Evolutionary conservation across 2,113 vertebrate genomes (phyloP).

Genomic region (Neotragus pygmaeus): DNA sequence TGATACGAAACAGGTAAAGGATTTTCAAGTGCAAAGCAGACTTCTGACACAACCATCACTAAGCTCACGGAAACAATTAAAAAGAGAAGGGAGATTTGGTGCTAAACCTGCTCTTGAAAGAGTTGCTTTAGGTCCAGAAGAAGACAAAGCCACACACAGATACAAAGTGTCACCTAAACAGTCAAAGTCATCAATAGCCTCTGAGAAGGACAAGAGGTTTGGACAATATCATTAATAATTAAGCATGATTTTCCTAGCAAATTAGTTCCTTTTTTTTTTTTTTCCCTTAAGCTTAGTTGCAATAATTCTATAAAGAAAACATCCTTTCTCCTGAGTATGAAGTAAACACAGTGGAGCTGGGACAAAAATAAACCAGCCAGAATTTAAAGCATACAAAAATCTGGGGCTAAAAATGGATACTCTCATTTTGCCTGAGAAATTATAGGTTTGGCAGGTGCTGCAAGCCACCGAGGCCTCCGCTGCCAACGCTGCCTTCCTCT

Average conservation of each 20-base stretch:
- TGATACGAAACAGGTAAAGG: neutral
- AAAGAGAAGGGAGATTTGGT: neutral
- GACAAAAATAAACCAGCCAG: conserved; percentile 41
- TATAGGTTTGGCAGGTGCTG: conserved; percentile 56
- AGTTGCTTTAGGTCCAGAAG: neutral
- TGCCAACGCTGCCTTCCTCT: conserved; percentile 20
- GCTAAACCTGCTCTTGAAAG: neutral
- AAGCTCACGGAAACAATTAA: neutral
- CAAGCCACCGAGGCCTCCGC: neutral
- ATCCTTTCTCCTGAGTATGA: neutral
- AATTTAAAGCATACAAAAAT: neutral
- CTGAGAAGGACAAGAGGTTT: neutral
- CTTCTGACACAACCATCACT: neutral
- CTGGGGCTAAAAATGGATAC: conserved; percentile 26
- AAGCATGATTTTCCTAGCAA: neutral
- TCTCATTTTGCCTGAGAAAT: conserved; percentile 49
- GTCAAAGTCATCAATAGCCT: neutral
- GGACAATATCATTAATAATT: neutral
- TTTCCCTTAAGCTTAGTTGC: neutral
- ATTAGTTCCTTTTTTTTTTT: neutral
- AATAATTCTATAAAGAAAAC: neutral
- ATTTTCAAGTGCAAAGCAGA: neutral
- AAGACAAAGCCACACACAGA: neutral
- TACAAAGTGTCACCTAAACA: accelerated
- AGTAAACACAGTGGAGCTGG: neutral